Evolutionary conservation across 2,888 invertebrate genomes (phyloP).

Genomic region (Andrena bicolor): DNA sequence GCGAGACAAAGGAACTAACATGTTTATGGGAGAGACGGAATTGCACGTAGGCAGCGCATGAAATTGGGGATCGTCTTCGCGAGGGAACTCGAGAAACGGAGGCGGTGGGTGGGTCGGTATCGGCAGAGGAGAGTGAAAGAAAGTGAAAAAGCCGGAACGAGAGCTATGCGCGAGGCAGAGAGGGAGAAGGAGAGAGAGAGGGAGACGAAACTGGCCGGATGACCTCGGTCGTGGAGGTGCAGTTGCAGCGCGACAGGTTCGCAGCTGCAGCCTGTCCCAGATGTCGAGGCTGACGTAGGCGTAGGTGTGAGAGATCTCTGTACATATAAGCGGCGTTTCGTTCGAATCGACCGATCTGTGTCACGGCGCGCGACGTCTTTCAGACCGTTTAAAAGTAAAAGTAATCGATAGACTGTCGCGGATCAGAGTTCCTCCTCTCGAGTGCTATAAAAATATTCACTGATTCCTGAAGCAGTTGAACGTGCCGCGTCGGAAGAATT

Average conservation of each 20-base stretch:
- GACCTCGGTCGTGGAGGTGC: conserved; percentile 67
- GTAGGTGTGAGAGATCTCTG: conserved; percentile 67
- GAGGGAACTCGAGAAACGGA: background rate
- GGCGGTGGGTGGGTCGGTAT: conserved; percentile 1
- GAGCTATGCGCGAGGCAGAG: conserved; percentile 28
- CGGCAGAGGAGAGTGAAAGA: conserved; percentile 59
- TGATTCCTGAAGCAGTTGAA: background rate
- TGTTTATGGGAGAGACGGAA: background rate
- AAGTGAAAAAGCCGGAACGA: conserved; percentile 64
- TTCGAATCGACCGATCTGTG: conserved; percentile 50
- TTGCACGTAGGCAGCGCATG: background rate
- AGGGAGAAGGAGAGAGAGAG: conserved; percentile 24
- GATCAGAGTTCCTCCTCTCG: background rate
- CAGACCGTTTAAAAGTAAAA: conserved; percentile 56
- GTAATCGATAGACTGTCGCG: conserved; percentile 42
- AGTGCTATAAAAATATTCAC: background rate
- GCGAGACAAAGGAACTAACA: background rate
- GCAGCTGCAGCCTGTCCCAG: conserved; percentile 67
- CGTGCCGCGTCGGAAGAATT: background rate
- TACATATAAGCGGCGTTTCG: conserved; percentile 41
- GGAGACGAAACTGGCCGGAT: conserved; percentile 64
- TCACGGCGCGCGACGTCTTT: conserved; percentile 55
- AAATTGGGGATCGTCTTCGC: conserved; percentile 23
- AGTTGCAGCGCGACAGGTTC: conserved; percentile 65
- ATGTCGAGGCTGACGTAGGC: conserved; percentile 65